Evolutionary conservation across 2,113 vertebrate genomes (phyloP), one percentile per base, ranked within the genome.

Genomic region (Mobula hypostoma): DNA sequence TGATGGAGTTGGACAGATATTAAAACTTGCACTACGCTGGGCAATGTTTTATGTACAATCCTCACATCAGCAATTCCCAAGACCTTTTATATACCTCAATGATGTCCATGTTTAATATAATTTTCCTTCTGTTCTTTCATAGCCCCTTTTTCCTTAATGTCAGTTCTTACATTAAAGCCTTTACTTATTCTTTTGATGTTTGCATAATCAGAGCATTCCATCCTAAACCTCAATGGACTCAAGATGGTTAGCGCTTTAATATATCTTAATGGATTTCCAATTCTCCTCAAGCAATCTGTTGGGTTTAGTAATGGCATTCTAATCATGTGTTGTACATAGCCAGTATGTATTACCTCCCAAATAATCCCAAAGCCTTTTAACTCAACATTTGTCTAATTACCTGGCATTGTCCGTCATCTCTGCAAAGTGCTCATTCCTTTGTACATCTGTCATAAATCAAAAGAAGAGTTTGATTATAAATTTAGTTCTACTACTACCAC

Each of bases 391-490:
- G 29, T 15, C 61, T 14, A n/a, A 61, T 90, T 90, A 90, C 85
- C 85, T 36, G 61, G 61, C 61, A 68, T n/a, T 17, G 85, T 90
- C 85, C 19, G 63, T 32, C 85, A 90, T 90, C 85, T 90, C 61
- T 90, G 61, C 15, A 29, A 68, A 32, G 61, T 14, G 32, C 61
- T 66, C 85, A 21, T 29, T 90, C 29, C 61, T 66, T 32, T 32
- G 61, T 68, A 29, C 85, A 90, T 63, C 85, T 90, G 61, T 90
- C 85, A 85, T 56, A 68, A 17, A 90, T 90, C 61, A 66, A 90
- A 66, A 5, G 61, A 7, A 74, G 29, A 32, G 66, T 32, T 48
- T 32, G 17, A 32, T 88, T 17, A 61, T 48, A 48, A 48, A 48
- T 58, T 61, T 24, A 88, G 63, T 32, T 17, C 58, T 15, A 0